Evolutionary conservation across 1,140 invertebrate species (phyloP).

Genomic region (Carcinoscorpius rotundicauda): DNA sequence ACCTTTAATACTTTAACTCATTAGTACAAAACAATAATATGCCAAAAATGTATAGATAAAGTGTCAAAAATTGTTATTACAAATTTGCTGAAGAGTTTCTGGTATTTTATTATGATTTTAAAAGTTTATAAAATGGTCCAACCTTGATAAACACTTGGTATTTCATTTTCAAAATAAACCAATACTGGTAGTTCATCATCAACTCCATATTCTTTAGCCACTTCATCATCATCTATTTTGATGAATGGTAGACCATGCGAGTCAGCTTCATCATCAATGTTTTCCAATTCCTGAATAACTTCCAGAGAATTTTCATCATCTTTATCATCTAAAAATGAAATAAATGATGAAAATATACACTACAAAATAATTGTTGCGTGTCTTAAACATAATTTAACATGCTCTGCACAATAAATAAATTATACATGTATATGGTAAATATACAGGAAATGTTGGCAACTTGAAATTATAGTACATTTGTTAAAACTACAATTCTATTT

Average conservation of each 20-base stretch:
- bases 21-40: too few relatives aligned
- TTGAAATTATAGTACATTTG: too few relatives aligned
- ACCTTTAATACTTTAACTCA: too few relatives aligned
- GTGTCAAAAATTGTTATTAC: neutral
- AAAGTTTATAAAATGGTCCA: conserved; percentile 12
- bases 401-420: neutral
- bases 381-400: neutral
- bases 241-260: conserved; percentile 44
- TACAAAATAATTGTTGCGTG: neutral
- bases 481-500: too few relatives aligned
- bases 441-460: too few relatives aligned
- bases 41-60: too few relatives aligned
- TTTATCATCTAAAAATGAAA: conserved; percentile 60
- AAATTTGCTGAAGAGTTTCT: neutral
- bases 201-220: conserved; percentile 73
- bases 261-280: conserved; percentile 90
- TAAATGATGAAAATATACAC: conserved; percentile 8
- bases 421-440: too few relatives aligned
- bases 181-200: conserved; percentile 69
- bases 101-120: neutral
- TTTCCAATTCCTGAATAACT: conserved; percentile 78
- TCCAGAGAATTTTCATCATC: conserved; percentile 75
- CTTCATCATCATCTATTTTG: conserved; percentile 51
- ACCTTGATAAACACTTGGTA: conserved; percentile 84
- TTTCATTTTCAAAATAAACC: conserved; percentile 80